Conservation (phyloP, 2,888 invertebrate species). For the Dicyrtoma fusca region DNA sequence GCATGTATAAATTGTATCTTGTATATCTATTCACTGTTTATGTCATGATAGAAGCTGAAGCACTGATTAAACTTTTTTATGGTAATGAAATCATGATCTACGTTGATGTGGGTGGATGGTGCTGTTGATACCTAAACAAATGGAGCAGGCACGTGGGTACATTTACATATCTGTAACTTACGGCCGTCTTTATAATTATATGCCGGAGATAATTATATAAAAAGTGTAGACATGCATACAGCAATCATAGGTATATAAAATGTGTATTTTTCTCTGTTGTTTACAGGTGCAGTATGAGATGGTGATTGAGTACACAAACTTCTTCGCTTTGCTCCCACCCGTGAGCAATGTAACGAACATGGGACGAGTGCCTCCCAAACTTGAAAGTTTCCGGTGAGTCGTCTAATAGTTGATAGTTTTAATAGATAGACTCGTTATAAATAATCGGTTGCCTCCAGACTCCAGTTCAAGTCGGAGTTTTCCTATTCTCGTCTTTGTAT, state of each 20-base stretch:
- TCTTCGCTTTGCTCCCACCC: conserved; percentile 52
- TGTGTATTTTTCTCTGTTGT: conserved; percentile 21
- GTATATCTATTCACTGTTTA: no score
- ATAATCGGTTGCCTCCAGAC: background rate
- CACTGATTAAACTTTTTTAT: no score
- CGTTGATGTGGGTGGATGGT: no score
- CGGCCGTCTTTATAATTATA: no score
- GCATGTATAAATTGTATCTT: no score
- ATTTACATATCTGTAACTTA: no score
- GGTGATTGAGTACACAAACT: conserved; percentile 52
- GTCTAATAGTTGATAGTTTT: background rate
- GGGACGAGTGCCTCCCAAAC: conserved; percentile 52
- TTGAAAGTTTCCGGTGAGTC: conserved; percentile 54
- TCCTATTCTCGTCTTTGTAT: no score
- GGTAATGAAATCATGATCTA: no score
- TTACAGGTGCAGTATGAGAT: conserved; percentile 55
- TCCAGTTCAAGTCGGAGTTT: no score
- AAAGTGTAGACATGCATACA: background rate
- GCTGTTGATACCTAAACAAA: no score
- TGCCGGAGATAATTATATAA: background rate
- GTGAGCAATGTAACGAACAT: conserved; percentile 48
- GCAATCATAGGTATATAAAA: background rate
- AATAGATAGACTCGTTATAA: conserved; percentile 16
- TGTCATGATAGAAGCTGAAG: no score
- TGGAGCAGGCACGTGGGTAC: no score